Percentiles rank a stretch among this genome's conserved stretches.
These are phyloP conservation scores for Microcebus jonahi DNA, from an alignment of 2,113 vertebrate genomes.

Conservation along the genomic window DNA sequence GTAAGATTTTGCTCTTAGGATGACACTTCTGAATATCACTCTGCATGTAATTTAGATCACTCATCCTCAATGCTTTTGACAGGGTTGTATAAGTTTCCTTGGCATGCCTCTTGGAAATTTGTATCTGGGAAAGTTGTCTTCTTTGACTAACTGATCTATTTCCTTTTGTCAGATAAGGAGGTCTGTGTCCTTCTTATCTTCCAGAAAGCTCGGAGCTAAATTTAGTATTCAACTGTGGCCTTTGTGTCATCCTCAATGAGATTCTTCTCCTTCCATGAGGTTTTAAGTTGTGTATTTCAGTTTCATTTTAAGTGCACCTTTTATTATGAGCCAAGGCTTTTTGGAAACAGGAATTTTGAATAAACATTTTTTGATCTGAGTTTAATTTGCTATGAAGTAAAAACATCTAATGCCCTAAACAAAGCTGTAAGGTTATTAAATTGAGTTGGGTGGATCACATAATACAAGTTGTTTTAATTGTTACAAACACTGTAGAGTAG, in stretches of 20 bases:
- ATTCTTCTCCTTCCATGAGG: neutral
- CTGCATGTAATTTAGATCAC: neutral
- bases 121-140: slow-evolving; percentile 26
- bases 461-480: neutral
- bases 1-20: neutral
- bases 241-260: slow-evolving; percentile 2
- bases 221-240: slow-evolving; percentile 31
- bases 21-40: neutral
- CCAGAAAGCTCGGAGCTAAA: slow-evolving; percentile 28
- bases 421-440: slow-evolving; percentile 17
- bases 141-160: slow-evolving; percentile 50
- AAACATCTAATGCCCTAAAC: neutral
- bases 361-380: slow-evolving; percentile 9
- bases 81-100: neutral
- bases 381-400: slow-evolving; percentile 27
- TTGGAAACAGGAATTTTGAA: slow-evolving; percentile 3
- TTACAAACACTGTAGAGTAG: neutral
- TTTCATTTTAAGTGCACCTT: neutral
- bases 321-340: neutral
- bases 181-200: slow-evolving; percentile 48
- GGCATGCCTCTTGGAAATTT: slow-evolving; percentile 26
- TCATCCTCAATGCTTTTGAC: neutral
- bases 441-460: neutral
- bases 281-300: neutral
- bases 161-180: slow-evolving; percentile 38